These are phyloP conservation scores for Cistogaster globosa DNA, from an alignment of 2,888 invertebrate genomes.

Conservation along the genomic window DNA sequence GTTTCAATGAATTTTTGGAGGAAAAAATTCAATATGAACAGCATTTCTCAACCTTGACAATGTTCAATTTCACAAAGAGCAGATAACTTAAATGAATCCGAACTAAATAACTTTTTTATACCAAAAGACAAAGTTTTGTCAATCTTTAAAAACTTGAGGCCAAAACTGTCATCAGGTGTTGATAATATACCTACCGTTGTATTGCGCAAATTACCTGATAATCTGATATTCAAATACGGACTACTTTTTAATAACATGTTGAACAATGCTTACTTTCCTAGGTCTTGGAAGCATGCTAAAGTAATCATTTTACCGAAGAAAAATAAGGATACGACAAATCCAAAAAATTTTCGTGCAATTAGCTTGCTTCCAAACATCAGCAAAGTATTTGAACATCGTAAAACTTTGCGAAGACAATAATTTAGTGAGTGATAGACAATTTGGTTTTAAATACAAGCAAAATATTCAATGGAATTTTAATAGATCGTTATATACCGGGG, in stretches of 20 bases:
- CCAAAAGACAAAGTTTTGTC: too few species aligned
- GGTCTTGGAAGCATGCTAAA: neutral
- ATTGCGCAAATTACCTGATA: too few species aligned
- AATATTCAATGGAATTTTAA: constrained; percentile 33
- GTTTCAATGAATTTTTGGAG: constrained; percentile 39
- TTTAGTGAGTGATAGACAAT: neutral
- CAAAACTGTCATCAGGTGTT: too few species aligned
- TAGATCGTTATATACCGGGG: constrained; percentile 4
- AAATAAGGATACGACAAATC: neutral
- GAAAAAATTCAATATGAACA: constrained; percentile 22
- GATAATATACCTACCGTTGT: too few species aligned
- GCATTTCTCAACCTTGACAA: constrained; percentile 8
- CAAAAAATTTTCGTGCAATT: too few species aligned
- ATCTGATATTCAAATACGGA: constrained; percentile 6
- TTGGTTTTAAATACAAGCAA: neutral
- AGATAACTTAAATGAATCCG: constrained; percentile 1
- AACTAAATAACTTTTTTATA: too few species aligned
- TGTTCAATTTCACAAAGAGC: constrained; percentile 11
- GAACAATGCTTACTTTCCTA: constrained; percentile 34
- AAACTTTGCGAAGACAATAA: neutral
- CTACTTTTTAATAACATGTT: constrained; percentile 27
- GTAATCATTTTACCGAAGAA: constrained; percentile 18
- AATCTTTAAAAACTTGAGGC: too few species aligned
- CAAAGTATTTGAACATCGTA: neutral
- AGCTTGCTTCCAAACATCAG: too few species aligned